Evolutionary conservation across 2,797 vertebrate genomes (phyloP), one percentile per base, ranked within the genome.

Genomic region (Neostethus bicornis): DNA sequence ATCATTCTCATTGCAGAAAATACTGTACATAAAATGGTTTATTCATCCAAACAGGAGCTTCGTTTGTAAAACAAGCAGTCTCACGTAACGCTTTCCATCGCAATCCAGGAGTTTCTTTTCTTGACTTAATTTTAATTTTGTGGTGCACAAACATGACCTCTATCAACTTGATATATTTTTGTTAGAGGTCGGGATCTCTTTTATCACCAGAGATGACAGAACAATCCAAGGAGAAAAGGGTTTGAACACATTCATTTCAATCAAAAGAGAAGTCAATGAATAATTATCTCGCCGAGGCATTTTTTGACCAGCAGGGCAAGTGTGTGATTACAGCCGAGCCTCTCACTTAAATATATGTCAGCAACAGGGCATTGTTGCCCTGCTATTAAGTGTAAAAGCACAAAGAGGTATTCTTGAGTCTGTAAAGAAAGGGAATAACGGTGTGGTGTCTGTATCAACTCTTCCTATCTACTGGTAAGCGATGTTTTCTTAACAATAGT

Each of bases 201-300:
- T 67, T 63, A 46, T 78, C 63, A 67, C 38, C 62, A 31, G 39
- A 69, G 57, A 65, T 59, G 61, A 75, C 55, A 49, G 45, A 60
- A 50, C 11, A 66, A 60, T 53, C 35, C 49, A 37, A 6, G 43
- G 68, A 73, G 61, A 73, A 48, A 35, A 49, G 51, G 56, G 28
- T 61, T 59, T 53, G 62, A 70, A 79, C 66, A 49, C 64, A 77
- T 81, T 75, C 56, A 29, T 53, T 62, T 60, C 26, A 64, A 70
- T 79, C 52, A 73, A 61, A 79, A 53, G 69, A 63, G 73, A 58
- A 52, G 62, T 71, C 44, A 20, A 31, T 23, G 47, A 65, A 75
- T 68, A 58, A 75, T 79, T 59, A 61, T 67, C 52, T 78, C 49
- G 10, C 37, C 32, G 41, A 55, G 34, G 43, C 49, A 43, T 61